Percentiles rank a stretch among this genome's conserved stretches.
phyloP scores from a whole-genome alignment of 2,797 vertebrate species.

The Alfaro cultratus region DNA sequence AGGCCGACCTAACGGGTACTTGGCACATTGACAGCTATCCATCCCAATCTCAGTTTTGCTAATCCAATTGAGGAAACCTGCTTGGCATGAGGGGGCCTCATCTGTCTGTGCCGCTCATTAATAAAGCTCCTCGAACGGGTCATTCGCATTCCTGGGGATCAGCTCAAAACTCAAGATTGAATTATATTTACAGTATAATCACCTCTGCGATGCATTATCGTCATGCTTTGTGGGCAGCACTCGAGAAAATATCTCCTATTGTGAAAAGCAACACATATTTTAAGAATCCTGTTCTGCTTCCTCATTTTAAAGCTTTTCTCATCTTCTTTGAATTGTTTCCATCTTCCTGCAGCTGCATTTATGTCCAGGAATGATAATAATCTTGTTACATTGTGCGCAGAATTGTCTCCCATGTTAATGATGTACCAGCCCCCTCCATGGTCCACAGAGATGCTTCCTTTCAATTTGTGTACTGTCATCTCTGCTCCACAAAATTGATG shows the following conservation, averaged over 20 bases:
- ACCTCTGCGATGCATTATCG: conserved; percentile 58
- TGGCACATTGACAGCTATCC: conserved; percentile 79
- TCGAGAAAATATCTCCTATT: conserved; percentile 41
- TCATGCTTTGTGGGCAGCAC: conserved; percentile 44
- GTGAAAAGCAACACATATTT: conserved; percentile 42
- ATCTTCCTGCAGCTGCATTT: conserved; percentile 49
- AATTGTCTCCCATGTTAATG: conserved; percentile 84
- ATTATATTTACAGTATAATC: conserved; percentile 38
- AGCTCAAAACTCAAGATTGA: conserved; percentile 36
- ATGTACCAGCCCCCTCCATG: conserved; percentile 71
- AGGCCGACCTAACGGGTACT: conserved; percentile 69
- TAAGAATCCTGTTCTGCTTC: conserved; percentile 11
- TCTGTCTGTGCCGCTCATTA: conserved; percentile 81
- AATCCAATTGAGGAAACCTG: conserved; percentile 78
- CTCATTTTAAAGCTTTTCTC: conserved; percentile 25
- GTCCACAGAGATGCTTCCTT: conserved; percentile 80
- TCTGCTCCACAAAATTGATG: conserved; percentile 81
- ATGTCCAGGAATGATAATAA: conserved; percentile 79
- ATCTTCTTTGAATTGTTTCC: conserved; percentile 20
- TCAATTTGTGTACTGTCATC: conserved; percentile 88
- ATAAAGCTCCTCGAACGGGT: conserved; percentile 56
- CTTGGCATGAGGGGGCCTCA: conserved; percentile 74
- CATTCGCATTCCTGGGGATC: conserved; percentile 67
- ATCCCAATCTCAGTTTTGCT: conserved; percentile 72
- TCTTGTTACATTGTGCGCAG: conserved; percentile 83